Evolutionary conservation across 1,140 invertebrate genomes (phyloP).

Genomic region (Drosophila jambulina): DNA sequence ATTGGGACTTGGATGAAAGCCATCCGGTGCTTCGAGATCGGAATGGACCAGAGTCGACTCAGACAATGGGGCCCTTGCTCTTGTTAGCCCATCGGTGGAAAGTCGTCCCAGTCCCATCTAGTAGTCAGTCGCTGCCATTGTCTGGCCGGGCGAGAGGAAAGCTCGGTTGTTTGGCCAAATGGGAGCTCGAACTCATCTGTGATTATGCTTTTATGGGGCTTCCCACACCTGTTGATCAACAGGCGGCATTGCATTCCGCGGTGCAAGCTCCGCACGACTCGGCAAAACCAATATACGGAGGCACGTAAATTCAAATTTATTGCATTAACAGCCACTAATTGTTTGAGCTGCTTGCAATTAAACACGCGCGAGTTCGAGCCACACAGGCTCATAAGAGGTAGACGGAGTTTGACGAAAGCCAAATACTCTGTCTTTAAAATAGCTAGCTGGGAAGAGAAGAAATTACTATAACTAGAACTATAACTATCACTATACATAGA

Average conservation of each 20-base stretch:
- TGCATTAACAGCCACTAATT: constrained; percentile 58
- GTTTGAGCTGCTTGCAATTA: constrained; percentile 43
- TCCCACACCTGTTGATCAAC: constrained; percentile 57
- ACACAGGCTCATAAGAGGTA: constrained; percentile 5
- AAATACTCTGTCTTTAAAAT: constrained; percentile 18
- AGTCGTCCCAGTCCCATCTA: constrained; percentile 27
- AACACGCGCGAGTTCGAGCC: constrained; percentile 41
- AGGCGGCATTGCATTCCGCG: constrained; percentile 35
- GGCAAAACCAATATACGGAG: constrained; percentile 39
- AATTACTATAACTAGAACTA: not conserved
- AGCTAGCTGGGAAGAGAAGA: not conserved
- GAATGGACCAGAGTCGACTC: constrained; percentile 10
- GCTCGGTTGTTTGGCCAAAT: constrained; percentile 49
- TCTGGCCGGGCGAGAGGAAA: constrained; percentile 39
- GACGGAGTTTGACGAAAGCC: constrained; percentile 9
- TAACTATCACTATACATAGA: too few relatives aligned
- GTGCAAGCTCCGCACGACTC: constrained; percentile 39
- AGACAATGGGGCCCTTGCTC: constrained; percentile 56
- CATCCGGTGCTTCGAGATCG: constrained; percentile 20
- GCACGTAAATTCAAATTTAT: constrained; percentile 60
- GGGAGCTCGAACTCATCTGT: constrained; percentile 49
- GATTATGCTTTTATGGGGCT: constrained; percentile 53
- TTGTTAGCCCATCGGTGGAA: constrained; percentile 57
- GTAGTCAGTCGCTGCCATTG: constrained; percentile 43
- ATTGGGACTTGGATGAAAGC: constrained; percentile 38